Evolutionary conservation across 2,888 invertebrate species (phyloP).

Genomic region (Clunio marinus): DNA sequence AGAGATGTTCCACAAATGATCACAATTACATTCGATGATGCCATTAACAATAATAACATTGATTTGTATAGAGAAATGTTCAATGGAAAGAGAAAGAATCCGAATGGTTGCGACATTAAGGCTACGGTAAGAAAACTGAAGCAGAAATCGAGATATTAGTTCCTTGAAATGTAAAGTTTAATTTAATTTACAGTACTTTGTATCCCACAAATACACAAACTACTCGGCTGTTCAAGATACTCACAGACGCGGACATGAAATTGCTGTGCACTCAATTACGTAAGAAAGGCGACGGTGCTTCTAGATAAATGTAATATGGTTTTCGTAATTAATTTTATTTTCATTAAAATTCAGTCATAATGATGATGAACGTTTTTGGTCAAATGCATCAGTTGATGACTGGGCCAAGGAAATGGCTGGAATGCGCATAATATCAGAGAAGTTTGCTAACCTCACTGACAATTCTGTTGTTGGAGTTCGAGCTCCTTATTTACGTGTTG

Average conservation of each 20-base stretch:
- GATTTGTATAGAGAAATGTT: constrained; percentile 90
- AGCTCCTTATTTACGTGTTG: constrained; percentile 84
- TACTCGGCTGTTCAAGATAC: constrained; percentile 88
- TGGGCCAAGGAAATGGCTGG: constrained; percentile 96
- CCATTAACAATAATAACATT: constrained; percentile 93
- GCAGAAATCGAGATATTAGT: too few species aligned
- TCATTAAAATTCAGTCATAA: constrained; percentile 65
- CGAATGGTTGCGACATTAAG: constrained; percentile 90
- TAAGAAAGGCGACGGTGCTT: constrained; percentile 59
- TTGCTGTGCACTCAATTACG: constrained; percentile 91
- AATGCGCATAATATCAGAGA: constrained; percentile 84
- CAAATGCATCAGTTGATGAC: constrained; percentile 84
- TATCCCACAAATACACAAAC: constrained; percentile 90
- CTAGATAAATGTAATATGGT: not conserved
- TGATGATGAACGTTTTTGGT: constrained; percentile 89
- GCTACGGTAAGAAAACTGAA: constrained; percentile 55
- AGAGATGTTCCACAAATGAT: constrained; percentile 92
- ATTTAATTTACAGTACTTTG: constrained; percentile 59
- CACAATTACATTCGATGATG: constrained; percentile 90
- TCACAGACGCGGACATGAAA: constrained; percentile 87
- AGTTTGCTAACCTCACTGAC: constrained; percentile 83
- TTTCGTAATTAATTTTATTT: not conserved
- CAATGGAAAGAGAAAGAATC: constrained; percentile 82
- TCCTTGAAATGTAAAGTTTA: too few species aligned
- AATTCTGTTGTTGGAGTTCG: constrained; percentile 88